Conservation (phyloP, 2,797 vertebrate species). For the Trichosurus vulpecula region DNA sequence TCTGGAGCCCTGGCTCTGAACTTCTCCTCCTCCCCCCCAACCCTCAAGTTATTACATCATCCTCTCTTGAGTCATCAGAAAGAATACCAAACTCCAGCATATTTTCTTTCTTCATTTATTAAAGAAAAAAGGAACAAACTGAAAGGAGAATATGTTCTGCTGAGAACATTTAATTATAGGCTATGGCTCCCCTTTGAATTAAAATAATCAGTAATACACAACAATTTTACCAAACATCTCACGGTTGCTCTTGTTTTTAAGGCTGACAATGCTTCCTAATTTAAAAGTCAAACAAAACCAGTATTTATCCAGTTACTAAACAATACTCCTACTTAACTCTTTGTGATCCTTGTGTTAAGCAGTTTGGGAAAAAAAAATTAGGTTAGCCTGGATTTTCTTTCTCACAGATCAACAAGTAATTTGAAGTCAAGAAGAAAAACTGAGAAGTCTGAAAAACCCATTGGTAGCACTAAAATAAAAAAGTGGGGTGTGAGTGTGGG, state of each 20-base stretch:
- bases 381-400: not conserved
- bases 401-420: not conserved
- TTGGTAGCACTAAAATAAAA: not conserved
- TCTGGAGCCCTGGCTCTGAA: not conserved
- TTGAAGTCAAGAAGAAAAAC: not conserved
- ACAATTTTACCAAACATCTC: constrained; percentile 70
- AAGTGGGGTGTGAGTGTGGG: not conserved
- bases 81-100: not conserved
- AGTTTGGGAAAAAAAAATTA: not conserved
- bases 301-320: constrained; percentile 62
- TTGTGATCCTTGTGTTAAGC: not conserved
- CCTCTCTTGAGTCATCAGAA: not conserved
- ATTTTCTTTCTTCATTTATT: constrained; percentile 32
- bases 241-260: constrained; percentile 44
- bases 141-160: constrained; percentile 58
- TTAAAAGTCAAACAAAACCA: constrained; percentile 70
- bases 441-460: not conserved
- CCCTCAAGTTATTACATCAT: not conserved
- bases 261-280: constrained; percentile 62
- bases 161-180: constrained; percentile 76
- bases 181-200: constrained; percentile 70
- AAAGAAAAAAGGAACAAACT: not conserved
- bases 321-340: constrained; percentile 44
- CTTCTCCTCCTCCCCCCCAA: not conserved
- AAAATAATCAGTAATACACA: constrained; percentile 73